Conservation (phyloP, 2,113 vertebrate species). For the Platichthys stellatus region DNA sequence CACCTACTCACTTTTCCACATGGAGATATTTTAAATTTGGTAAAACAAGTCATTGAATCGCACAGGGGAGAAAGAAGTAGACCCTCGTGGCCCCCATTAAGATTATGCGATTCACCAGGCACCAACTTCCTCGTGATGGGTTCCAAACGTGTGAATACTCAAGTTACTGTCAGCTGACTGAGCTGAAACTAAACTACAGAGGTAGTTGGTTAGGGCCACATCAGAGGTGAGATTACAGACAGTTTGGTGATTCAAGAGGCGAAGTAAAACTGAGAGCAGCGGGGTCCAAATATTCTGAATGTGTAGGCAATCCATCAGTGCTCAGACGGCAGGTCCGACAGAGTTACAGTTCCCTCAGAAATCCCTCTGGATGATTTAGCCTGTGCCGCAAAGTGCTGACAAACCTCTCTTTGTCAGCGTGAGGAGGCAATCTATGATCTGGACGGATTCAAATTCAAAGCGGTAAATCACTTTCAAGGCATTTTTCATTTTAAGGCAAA, state of each 20-base stretch:
- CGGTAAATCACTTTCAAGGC: constrained; percentile 37
- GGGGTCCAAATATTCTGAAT: constrained; percentile 14
- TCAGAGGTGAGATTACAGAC: constrained; percentile 16
- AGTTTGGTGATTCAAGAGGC: constrained; percentile 12
- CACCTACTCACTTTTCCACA: too few relatives aligned
- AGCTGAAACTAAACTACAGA: background rate
- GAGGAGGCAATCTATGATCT: constrained; percentile 33
- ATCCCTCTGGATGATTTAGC: constrained; percentile 63
- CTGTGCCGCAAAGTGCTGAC: constrained; percentile 65
- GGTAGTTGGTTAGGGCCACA: constrained; percentile 1
- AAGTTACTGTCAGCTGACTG: background rate
- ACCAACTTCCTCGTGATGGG: too few relatives aligned
- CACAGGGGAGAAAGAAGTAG: too few relatives aligned
- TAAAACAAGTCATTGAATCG: too few relatives aligned
- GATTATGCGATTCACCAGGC: too few relatives aligned
- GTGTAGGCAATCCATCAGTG: constrained; percentile 53
- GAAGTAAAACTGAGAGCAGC: constrained; percentile 32
- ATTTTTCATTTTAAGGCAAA: constrained; percentile 48
- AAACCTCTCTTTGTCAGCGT: constrained; percentile 40
- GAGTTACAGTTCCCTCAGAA: constrained; percentile 63
- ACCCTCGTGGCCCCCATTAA: too few relatives aligned
- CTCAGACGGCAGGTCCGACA: constrained; percentile 37
- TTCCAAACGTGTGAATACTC: background rate
- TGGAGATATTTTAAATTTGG: too few relatives aligned
- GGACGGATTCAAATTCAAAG: constrained; percentile 38